Percentiles rank a stretch among this genome's conserved stretches.
These are phyloP conservation scores for Leptinotarsa juncta DNA, from an alignment of 2,888 invertebrate species.

Conservation along the genomic window DNA sequence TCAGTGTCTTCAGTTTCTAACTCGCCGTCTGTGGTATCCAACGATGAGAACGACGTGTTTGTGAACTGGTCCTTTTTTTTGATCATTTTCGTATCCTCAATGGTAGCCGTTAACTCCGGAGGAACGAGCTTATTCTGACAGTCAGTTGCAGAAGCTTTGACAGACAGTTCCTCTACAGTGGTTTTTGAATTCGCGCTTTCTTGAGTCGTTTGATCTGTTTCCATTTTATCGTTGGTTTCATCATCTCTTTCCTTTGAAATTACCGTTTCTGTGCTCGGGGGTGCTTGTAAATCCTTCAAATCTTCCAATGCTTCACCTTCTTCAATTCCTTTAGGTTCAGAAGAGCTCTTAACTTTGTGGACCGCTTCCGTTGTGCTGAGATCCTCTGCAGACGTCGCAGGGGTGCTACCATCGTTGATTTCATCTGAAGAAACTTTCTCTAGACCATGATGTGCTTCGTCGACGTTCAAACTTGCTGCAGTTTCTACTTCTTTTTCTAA, in stretches of 20 bases:
- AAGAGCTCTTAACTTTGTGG: background rate
- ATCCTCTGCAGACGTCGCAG: no score
- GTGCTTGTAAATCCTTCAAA: background rate
- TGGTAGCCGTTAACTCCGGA: background rate
- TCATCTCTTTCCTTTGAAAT: background rate
- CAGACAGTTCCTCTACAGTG: background rate
- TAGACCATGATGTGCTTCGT: background rate
- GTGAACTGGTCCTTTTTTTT: conserved; percentile 26
- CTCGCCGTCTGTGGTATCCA: background rate
- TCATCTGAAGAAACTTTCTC: background rate
- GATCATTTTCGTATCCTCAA: background rate
- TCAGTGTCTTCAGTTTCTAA: background rate
- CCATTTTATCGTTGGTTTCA: background rate
- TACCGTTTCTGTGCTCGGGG: background rate
- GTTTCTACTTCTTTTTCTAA: background rate
- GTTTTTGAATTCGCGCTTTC: background rate
- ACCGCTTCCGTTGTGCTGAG: no score
- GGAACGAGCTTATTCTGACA: background rate
- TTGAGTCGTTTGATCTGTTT: background rate
- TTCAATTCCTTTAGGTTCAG: background rate
- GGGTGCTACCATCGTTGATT: background rate
- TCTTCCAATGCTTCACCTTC: background rate
- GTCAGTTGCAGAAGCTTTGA: background rate
- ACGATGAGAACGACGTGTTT: conserved; percentile 16
- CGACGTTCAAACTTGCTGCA: background rate